Base-by-base conservation (phyloP, 30 jellyfish, hydroid and myxozoan species). In the Turritopsis dohrnii region DNA sequence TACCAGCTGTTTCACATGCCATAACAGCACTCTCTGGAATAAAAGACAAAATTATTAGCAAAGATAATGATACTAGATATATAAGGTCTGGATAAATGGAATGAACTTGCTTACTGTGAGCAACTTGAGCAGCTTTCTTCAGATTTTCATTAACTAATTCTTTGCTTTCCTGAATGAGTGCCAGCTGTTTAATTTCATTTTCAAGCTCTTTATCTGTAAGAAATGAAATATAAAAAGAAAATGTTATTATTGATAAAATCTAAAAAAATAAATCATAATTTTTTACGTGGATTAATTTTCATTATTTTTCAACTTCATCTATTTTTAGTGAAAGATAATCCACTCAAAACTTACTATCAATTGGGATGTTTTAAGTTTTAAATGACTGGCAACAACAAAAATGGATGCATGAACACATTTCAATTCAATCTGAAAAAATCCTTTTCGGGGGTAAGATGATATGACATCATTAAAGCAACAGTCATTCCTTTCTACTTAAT, bases 121-220 rank as follows among this genome's bases (percentile, higher is more conserved):
- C 83, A 23, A 29, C 65, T 74, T 30, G 26, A 16, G 83, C 83
- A 0, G 83, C 83, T 74, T 26, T 29, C 28, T 21, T 74, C 60
- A 74, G 23, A 30, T 74, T 13, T 30, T 74, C 83, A 24, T 29
- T 74, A 19, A 74, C 83, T 13, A 24, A 24, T 8, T 74, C 60
- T 52, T 74, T 4, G 21, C 23, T 74, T 74, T 27, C 65, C 16
- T 24, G 53, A 20, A 74, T 4, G 41, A 21, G 26, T 16, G 13
- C 21, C 7, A 74, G 65, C 54, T 74, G 28, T 27, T 74, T 74
- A 24, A 74, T 74, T 29, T 74, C 83, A 74, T 26, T 74, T 52
- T 74, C 83, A 74, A 74, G 28, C 9, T 74, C 83, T 24, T 29
- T 28, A 23, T 74, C 83, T 74, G 65, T 20, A 23, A 74, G 41